Evolutionary conservation across 1,140 invertebrate genomes (phyloP).

Genomic region (Coelopa frigida): DNA sequence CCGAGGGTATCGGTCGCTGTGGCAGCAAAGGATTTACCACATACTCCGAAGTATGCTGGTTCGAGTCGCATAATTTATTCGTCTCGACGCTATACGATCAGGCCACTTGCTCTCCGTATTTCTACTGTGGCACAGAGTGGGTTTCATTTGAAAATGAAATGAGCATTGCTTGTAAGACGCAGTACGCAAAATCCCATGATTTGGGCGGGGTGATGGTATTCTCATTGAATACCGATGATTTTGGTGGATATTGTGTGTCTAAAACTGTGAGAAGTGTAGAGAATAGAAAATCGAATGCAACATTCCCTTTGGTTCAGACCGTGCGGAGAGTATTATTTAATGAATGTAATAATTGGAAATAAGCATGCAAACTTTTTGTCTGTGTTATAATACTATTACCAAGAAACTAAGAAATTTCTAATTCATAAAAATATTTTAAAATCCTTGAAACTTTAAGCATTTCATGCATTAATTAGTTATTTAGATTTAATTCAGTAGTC

Average conservation of each 20-base stretch:
- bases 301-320: conserved; percentile 39
- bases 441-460: too few relatives aligned
- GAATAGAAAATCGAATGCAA: conserved; percentile 21
- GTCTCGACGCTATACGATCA: conserved; percentile 54
- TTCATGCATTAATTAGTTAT: too few relatives aligned
- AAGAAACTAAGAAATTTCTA: conserved; percentile 35
- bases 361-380: conserved; percentile 15
- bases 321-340: conserved; percentile 29
- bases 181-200: conserved; percentile 55
- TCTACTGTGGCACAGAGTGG: conserved; percentile 70
- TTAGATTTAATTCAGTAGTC: too few relatives aligned
- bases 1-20: conserved; percentile 56
- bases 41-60: conserved; percentile 62
- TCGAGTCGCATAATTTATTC: conserved; percentile 49
- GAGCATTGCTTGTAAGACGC: conserved; percentile 67
- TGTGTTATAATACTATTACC: conserved; percentile 38
- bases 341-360: conserved; percentile 6
- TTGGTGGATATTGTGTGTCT: conserved; percentile 42
- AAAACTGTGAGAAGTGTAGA: too few relatives aligned
- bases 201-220: conserved; percentile 70
- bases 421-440: conserved; percentile 21
- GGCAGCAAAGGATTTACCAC: conserved; percentile 64
- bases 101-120: conserved; percentile 70
- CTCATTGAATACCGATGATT: conserved; percentile 69
- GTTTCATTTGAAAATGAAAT: conserved; percentile 75